These are phyloP conservation scores for Remorina albescens DNA, from an alignment of 2,797 vertebrate genomes.

Conservation along the genomic window DNA sequence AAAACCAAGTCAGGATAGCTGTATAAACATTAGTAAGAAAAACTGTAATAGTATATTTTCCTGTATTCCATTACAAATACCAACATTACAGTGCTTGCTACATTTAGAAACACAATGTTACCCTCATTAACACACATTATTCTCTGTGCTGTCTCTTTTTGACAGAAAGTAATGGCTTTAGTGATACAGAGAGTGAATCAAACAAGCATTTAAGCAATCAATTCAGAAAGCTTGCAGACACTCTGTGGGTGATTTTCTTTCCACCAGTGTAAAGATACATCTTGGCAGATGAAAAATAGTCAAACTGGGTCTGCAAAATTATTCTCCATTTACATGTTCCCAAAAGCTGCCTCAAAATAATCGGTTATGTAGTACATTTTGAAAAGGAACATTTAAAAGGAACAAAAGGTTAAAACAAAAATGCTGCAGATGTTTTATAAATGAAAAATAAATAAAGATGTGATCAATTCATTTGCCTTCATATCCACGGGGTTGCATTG, in stretches of 20 bases:
- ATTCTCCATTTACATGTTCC: neutral
- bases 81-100: neutral
- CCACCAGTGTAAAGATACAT: constrained; percentile 6
- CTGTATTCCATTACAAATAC: neutral
- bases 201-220: constrained; percentile 27
- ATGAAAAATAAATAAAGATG: no score
- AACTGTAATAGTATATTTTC: no score
- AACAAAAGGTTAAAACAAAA: neutral
- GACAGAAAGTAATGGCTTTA: neutral
- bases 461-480: no score
- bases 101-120: constrained; percentile 6
- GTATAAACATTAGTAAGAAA: no score
- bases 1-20: no score
- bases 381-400: no score
- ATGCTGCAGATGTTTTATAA: neutral
- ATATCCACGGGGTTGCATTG: neutral
- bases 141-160: constrained; percentile 10
- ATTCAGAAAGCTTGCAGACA: constrained; percentile 22
- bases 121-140: constrained; percentile 22
- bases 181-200: constrained; percentile 4
- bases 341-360: neutral
- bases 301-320: neutral
- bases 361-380: neutral
- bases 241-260: constrained; percentile 9
- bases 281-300: constrained; percentile 7